phyloP scores from a whole-genome alignment of 2,888 invertebrate genomes.

The Eumerus sabulonum region DNA sequence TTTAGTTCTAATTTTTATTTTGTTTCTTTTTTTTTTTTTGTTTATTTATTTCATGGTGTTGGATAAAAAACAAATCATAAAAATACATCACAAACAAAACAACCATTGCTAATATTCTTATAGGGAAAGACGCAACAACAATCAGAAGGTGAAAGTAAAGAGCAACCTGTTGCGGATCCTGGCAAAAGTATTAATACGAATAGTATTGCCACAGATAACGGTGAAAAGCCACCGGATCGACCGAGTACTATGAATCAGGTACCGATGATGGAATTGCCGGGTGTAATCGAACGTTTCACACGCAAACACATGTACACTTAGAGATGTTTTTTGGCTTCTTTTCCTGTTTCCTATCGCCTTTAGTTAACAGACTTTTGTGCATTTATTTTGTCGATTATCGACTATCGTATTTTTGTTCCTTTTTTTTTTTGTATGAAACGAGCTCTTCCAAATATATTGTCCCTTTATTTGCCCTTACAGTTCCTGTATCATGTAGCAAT shows the following conservation, averaged over 20 bases:
- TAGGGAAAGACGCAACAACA: slow-evolving; percentile 71
- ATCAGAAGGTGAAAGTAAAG: slow-evolving; percentile 69
- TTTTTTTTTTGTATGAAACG: too few relatives aligned
- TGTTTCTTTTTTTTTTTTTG: slow-evolving; percentile 19
- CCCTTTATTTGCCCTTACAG: too few relatives aligned
- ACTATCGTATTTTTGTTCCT: too few relatives aligned
- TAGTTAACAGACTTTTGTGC: slow-evolving; percentile 7
- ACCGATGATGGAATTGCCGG: slow-evolving; percentile 63
- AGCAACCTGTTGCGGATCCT: slow-evolving; percentile 64
- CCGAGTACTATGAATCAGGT: slow-evolving; percentile 69
- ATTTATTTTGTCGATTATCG: too few relatives aligned
- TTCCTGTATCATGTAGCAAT: too few relatives aligned
- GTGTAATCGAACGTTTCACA: slow-evolving; percentile 20
- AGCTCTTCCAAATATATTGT: too few relatives aligned
- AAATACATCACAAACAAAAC: slow-evolving; percentile 42
- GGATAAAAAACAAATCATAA: slow-evolving; percentile 31
- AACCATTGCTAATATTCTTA: slow-evolving; percentile 61
- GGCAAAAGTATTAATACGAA: slow-evolving; percentile 50
- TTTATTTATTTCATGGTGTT: slow-evolving; percentile 46
- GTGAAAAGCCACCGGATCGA: slow-evolving; percentile 52
- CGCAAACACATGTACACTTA: slow-evolving; percentile 14
- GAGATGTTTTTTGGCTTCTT: slow-evolving; percentile 32
- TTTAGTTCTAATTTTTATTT: slow-evolving; percentile 12
- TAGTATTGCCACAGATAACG: slow-evolving; percentile 58
- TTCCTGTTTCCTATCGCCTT: slow-evolving; percentile 19